Percentiles rank a stretch among this genome's conserved stretches.
Conservation (phyloP, 2,797 vertebrate species). For the Podarcis siculus region DNA sequence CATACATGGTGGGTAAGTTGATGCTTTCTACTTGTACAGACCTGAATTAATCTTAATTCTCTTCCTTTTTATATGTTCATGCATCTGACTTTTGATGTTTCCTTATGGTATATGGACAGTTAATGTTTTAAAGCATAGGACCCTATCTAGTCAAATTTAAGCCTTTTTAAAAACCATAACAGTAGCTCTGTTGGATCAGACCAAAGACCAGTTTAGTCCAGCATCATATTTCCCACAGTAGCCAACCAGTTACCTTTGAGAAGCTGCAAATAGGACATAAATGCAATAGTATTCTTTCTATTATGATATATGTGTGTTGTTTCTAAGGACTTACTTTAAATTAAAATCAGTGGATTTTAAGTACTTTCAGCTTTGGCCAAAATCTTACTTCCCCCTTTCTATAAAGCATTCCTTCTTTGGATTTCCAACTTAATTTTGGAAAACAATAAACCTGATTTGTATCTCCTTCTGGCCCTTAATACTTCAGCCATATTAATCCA, state of each 20-base stretch:
- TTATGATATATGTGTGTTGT: no score
- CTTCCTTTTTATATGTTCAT: not conserved
- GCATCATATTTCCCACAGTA: not conserved
- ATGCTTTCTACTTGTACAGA: not conserved
- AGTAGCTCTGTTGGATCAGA: no score
- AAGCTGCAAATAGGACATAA: not conserved
- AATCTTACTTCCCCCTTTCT: not conserved
- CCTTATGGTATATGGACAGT: no score
- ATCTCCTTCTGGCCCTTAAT: not conserved
- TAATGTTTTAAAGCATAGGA: fast-evolving
- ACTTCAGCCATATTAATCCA: not conserved
- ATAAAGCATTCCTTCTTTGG: not conserved
- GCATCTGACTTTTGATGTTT: not conserved
- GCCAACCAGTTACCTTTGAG: not conserved
- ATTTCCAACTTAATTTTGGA: not conserved
- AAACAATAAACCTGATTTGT: not conserved
- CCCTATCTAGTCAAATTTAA: not conserved
- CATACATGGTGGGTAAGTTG: not conserved
- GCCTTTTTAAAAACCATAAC: no score
- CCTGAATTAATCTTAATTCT: not conserved
- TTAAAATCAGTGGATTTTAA: not conserved
- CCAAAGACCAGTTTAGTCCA: not conserved
- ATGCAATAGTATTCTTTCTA: not conserved
- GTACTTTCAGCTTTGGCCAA: not conserved
- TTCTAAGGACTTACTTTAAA: not conserved